Evolutionary conservation across 2,113 vertebrate genomes (phyloP).

Genomic region (Python bivittatus): DNA sequence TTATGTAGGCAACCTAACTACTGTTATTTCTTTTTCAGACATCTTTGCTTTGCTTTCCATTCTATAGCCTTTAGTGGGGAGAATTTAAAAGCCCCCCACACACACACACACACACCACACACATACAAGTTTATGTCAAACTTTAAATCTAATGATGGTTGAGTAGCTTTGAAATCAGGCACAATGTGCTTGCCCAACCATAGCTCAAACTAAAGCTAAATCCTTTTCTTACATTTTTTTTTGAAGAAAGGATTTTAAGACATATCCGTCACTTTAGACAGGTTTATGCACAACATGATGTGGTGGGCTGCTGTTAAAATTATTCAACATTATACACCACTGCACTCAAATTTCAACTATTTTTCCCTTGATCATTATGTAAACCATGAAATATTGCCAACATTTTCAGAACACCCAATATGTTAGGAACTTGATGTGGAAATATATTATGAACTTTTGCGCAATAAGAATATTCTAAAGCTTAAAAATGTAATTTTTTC

Average conservation of each 20-base stretch:
- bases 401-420: background rate
- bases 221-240: background rate
- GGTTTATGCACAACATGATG: conserved; percentile 11
- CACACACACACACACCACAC: background rate
- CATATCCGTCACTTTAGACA: background rate
- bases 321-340: background rate
- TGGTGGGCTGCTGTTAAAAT: conserved; percentile 20
- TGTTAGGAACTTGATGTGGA: background rate
- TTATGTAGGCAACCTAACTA: background rate
- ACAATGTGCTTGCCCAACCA: background rate
- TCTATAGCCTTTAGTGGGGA: background rate
- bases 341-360: conserved; percentile 15
- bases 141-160: conserved; percentile 16
- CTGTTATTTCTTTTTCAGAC: conserved; percentile 31
- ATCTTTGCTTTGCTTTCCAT: conserved; percentile 21
- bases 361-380: conserved; percentile 17
- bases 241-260: conserved; percentile 38
- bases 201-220: conserved; percentile 21
- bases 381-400: background rate
- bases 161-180: conserved; percentile 11
- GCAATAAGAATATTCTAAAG: background rate
- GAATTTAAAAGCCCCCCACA: background rate
- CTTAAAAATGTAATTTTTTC: conserved; percentile 53
- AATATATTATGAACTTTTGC: conserved; percentile 29
- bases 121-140: conserved; percentile 30